Evolutionary conservation across 2,888 invertebrate genomes (phyloP), one percentile per base, ranked within the genome.

Genomic region (Lycaena phlaeas): DNA sequence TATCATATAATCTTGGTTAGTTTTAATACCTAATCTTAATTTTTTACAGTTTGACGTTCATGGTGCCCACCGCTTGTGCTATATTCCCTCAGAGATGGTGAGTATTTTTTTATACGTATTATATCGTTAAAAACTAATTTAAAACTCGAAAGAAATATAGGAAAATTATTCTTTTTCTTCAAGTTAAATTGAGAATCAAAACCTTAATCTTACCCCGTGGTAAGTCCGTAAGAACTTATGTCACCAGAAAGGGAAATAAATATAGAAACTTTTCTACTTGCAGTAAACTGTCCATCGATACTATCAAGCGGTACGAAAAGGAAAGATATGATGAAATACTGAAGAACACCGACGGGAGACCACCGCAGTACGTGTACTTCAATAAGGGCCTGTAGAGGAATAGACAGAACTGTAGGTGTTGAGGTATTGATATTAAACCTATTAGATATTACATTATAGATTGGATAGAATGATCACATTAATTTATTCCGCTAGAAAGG

Each of bases 41-140:
- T n/a, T 41, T 40, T 50, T 89, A 48, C 74, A 95, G 95, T 71
- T 76, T 95, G 18, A 86, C 89, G 0, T 88, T 95, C 49, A 96
- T 95, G 94, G 95, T 95, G 46, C 96, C 95, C 3, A 89, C 91
- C 0, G 94, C 93, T 0, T 96, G 95, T 66, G 92, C 92, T 0
- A 57, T 96, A 34, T 96, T 94, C 64, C 94, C 95, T 6, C 95
- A 96, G 70, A 88, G 82, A 85, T 94, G 94, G 93, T 94, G 76
- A 85, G 87, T 77, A 12, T 2, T 34, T 18, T 10, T 27, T 15
- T 2, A n/a, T n/a, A n/a, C n/a, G n/a, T n/a, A n/a, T n/a, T n/a
- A n/a, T n/a, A n/a, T n/a, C n/a, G n/a, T n/a, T n/a, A n/a, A 2
- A 6, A 22, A 2, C 11, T 6, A 4, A 22, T 28, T 34, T 41